Evolutionary conservation across 2,888 invertebrate genomes (phyloP).

Genomic region (Plemyria rubiginata): DNA sequence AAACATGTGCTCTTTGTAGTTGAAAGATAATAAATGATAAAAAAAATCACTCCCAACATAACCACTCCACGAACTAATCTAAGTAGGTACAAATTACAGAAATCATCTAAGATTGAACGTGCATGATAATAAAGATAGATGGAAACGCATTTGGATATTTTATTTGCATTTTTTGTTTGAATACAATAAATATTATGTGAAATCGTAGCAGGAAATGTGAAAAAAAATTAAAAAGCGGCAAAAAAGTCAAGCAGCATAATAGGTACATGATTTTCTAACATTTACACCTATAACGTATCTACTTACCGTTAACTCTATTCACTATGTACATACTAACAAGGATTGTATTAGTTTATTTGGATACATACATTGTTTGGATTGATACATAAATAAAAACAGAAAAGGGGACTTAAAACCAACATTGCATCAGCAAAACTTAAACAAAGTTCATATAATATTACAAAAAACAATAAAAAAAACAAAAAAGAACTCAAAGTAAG

Average conservation of each 20-base stretch:
- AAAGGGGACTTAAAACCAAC: constrained; percentile 41
- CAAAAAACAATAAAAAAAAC: constrained; percentile 29
- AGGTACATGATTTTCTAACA: constrained; percentile 58
- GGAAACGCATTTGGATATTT: too few relatives aligned
- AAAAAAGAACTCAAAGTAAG: constrained; percentile 37
- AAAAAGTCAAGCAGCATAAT: constrained; percentile 69
- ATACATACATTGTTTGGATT: constrained; percentile 34
- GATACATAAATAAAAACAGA: constrained; percentile 2
- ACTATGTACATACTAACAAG: constrained; percentile 32
- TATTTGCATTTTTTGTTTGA: too few relatives aligned
- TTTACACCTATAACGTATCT: constrained; percentile 48
- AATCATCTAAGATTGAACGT: constrained; percentile 27
- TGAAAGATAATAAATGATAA: constrained; percentile 50
- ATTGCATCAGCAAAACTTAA: constrained; percentile 61
- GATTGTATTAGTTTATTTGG: neutral
- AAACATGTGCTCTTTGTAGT: constrained; percentile 50
- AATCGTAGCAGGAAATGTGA: constrained; percentile 42
- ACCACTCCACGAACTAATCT: constrained; percentile 24
- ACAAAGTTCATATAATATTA: constrained; percentile 20
- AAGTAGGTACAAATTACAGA: constrained; percentile 24
- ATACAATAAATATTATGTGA: constrained; percentile 4
- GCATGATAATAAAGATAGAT: constrained; percentile 10
- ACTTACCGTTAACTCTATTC: constrained; percentile 52
- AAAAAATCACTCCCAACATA: constrained; percentile 31
- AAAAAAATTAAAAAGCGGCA: constrained; percentile 70